Percentiles rank a stretch among this genome's conserved stretches.
phyloP scores from a whole-genome alignment of 2,113 vertebrate species.

The Rhinopithecus roxellana region DNA sequence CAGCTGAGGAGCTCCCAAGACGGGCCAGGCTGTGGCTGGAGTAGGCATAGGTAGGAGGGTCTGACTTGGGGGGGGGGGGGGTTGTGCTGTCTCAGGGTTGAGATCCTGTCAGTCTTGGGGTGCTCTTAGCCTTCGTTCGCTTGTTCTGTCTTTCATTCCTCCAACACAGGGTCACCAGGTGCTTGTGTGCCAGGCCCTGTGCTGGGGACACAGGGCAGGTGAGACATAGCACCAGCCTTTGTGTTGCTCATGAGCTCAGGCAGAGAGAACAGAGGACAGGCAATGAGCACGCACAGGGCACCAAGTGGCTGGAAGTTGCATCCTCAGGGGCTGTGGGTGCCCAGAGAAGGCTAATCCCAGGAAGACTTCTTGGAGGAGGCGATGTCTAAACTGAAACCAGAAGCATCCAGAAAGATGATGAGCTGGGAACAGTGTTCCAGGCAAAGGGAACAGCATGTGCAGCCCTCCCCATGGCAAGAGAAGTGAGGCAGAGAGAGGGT shows the following conservation, averaged over 20 bases:
- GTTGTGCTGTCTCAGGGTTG: accelerated
- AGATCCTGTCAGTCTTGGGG: not conserved
- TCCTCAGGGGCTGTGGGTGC: not conserved
- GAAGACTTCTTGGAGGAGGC: not conserved
- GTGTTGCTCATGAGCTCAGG: not conserved
- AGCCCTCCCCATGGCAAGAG: not conserved
- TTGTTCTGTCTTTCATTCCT: not conserved
- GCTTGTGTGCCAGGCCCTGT: not conserved
- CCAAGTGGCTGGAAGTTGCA: not conserved
- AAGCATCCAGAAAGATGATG: not conserved
- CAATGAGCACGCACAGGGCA: accelerated
- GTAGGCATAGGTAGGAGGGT: not conserved
- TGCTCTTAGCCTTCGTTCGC: not conserved
- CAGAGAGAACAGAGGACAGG: not conserved
- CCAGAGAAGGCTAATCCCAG: not conserved
- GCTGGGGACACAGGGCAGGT: not conserved
- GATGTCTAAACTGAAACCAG: not conserved
- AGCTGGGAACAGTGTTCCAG: not conserved
- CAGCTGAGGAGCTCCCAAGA: not conserved
- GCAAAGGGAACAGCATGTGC: not conserved
- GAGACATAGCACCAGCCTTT: not conserved
- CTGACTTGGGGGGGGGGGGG: not conserved
- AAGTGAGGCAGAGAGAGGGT: not conserved
- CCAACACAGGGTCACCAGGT: not conserved
- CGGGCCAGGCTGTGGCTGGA: too few relatives aligned